Percentiles rank a stretch among this genome's conserved stretches.
phyloP scores from a whole-genome alignment of 2,888 invertebrate genomes.

The Trachelus iudaicus region DNA sequence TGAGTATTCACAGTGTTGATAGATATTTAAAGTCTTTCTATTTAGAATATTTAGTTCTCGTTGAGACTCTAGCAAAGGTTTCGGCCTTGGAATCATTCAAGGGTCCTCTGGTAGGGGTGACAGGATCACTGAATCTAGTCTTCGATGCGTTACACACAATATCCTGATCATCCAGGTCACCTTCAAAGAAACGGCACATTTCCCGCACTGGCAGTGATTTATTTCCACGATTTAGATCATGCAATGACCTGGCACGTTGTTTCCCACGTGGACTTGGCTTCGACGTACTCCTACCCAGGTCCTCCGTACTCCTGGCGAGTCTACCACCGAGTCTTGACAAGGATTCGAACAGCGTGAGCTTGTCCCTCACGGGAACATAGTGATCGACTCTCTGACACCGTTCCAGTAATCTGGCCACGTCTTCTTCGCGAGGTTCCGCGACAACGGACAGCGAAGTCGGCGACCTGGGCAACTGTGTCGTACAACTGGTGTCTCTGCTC shows the following conservation, averaged over 20 bases:
- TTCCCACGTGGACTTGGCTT: conserved; percentile 66
- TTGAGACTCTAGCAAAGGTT: conserved; percentile 44
- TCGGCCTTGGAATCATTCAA: conserved; percentile 40
- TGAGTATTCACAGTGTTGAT: background rate
- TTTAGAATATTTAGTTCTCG: conserved; percentile 41
- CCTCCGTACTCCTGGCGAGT: conserved; percentile 74
- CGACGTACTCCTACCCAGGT: conserved; percentile 67
- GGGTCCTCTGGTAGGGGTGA: conserved; percentile 26
- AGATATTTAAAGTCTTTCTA: background rate
- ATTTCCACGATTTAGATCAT: conserved; percentile 70
- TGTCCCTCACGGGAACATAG: conserved; percentile 78
- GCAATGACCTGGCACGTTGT: conserved; percentile 75
- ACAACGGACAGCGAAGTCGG: conserved; percentile 32
- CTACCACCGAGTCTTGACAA: conserved; percentile 72
- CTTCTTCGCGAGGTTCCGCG: conserved; percentile 56
- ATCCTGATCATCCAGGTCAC: conserved; percentile 55
- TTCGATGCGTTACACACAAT: background rate
- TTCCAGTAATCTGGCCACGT: conserved; percentile 67
- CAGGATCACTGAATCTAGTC: conserved; percentile 19
- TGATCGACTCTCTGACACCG: conserved; percentile 71
- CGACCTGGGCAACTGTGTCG: conserved; percentile 14
- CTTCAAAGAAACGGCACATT: conserved; percentile 78
- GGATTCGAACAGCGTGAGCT: conserved; percentile 77
- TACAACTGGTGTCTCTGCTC: background rate
- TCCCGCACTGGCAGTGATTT: conserved; percentile 73